Evolutionary conservation across 2,797 vertebrate genomes (phyloP).

Genomic region (Ataeniobius toweri): DNA sequence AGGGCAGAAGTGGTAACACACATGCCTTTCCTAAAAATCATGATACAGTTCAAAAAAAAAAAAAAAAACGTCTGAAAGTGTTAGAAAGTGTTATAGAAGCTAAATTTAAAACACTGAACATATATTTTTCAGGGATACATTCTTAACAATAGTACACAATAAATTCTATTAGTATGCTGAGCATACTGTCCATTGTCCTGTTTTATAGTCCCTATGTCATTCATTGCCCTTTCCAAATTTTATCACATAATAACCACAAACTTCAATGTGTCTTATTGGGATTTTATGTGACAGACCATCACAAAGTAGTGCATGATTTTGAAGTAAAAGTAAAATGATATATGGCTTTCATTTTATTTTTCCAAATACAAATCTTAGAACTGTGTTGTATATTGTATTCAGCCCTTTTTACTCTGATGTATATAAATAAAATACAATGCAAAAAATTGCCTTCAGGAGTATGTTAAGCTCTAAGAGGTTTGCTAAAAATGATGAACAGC

Average conservation of each 20-base stretch:
- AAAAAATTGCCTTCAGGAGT: not conserved
- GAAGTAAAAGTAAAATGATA: not conserved
- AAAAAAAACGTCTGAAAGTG: not conserved
- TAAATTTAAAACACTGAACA: not conserved
- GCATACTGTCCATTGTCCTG: not conserved
- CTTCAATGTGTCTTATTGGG: no score
- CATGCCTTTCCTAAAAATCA: not conserved
- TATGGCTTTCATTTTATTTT: not conserved
- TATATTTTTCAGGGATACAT: not conserved
- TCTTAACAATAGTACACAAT: not conserved
- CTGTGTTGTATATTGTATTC: not conserved
- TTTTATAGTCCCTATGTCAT: not conserved
- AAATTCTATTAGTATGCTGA: not conserved
- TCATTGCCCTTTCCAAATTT: not conserved
- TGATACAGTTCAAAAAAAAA: not conserved
- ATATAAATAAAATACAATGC: not conserved
- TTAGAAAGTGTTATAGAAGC: not conserved
- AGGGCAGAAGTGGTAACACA: not conserved
- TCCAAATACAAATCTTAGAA: not conserved
- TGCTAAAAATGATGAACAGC: not conserved
- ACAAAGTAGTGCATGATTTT: not conserved
- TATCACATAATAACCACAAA: not conserved
- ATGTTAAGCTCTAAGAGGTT: not conserved
- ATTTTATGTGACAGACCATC: not conserved
- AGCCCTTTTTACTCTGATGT: not conserved